Evolutionary conservation across 2,797 vertebrate species (phyloP), one percentile per base, ranked within the genome.

Genomic region (Sciurus vulgaris): DNA sequence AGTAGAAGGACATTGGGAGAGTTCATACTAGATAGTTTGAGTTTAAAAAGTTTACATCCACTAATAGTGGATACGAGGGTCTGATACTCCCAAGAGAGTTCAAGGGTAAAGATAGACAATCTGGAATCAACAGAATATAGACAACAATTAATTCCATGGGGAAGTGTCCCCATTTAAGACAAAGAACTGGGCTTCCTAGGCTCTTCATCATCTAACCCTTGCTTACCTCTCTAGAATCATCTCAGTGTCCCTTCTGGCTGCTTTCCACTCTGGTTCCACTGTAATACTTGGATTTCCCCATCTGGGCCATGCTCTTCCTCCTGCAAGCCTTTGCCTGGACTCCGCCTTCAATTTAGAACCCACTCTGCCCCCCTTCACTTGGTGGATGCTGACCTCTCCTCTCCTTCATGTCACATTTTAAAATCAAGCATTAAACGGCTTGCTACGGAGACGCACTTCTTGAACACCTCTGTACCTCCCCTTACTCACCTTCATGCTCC

Each of bases 341-440:
- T 47, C 14, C 41, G 35, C 59, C 22, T 17, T 59, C 74, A 56
- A 59, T 22, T 17, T 72, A 26, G 76, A 93, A 79, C 44, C 33
- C 61, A n/a, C 54, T 88, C 47, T 54, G 51, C 20, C 30, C 41
- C 24, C 22, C 74, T 47, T 59, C 26, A 65, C 44, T 61, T n/a
- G n/a, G 14, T 73, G 61, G 59, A 49, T n/a, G 85, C 51, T 56
- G 18, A 22, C 20, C 54, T 38, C 22, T 44, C 56, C 59, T 51
- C 22, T 44, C 56, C 59, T 51, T 91, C 22, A 56, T 49, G 63
- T 47, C 72, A n/a, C 54, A 72, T 72, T 91, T 70, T 44, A 81
- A 86, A 86, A 79, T 59, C 76, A 74, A 49, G 73, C 49, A 94
- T 87, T 86, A 89, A 74, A 33, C 89, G 65, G 83, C 41, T 88